Evolutionary conservation across 2,113 vertebrate genomes (phyloP).

Genomic region (Sebastes fasciatus): DNA sequence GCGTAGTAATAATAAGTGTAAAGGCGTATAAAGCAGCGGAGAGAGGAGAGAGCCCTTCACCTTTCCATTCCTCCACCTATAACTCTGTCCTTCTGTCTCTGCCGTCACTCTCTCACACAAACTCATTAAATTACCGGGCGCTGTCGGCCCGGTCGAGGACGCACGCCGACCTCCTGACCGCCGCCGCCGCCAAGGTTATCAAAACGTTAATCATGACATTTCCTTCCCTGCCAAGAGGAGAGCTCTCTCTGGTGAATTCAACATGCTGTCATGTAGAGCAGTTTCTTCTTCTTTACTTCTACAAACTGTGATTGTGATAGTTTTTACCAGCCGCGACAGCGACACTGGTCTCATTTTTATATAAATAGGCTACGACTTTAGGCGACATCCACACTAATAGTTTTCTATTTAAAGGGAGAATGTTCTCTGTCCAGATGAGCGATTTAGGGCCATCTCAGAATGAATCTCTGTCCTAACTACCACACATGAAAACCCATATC

Average conservation of each 20-base stretch:
- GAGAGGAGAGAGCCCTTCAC: conserved; percentile 28
- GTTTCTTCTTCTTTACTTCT: too few relatives aligned
- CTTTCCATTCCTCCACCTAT: not conserved
- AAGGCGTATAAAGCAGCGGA: conserved; percentile 17
- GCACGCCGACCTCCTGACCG: not conserved
- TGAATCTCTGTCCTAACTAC: too few relatives aligned
- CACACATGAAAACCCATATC: too few relatives aligned
- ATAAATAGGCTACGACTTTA: too few relatives aligned
- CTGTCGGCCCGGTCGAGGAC: not conserved
- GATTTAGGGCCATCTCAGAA: too few relatives aligned
- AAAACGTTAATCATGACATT: not conserved
- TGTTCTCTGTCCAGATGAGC: too few relatives aligned
- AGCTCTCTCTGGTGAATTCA: not conserved
- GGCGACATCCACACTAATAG: too few relatives aligned
- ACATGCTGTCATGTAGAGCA: not conserved
- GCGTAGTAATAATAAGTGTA: conserved; percentile 26
- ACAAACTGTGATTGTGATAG: too few relatives aligned
- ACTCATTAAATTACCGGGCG: conserved; percentile 18
- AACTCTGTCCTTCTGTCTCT: conserved; percentile 8
- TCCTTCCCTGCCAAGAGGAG: not conserved
- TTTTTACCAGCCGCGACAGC: too few relatives aligned
- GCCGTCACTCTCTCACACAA: conserved; percentile 20
- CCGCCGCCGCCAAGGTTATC: not conserved
- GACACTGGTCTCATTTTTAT: too few relatives aligned
- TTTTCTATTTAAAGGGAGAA: too few relatives aligned